Percentiles rank a stretch among this genome's conserved stretches.
phyloP scores from a whole-genome alignment of 2,888 invertebrate species.

The Sarcophaga subvicina region DNA sequence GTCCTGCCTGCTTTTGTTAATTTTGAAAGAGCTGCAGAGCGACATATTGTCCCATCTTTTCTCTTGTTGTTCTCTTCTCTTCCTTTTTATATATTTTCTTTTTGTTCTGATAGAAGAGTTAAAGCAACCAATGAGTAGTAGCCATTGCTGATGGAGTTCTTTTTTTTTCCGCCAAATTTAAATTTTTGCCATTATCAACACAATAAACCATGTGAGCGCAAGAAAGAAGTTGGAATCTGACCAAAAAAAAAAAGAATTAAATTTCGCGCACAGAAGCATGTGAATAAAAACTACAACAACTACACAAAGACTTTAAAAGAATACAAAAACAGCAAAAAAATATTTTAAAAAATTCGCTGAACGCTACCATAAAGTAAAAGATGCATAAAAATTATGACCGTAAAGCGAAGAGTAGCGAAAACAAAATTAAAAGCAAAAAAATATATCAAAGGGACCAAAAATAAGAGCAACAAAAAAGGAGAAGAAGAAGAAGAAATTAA shows the following conservation, averaged over 20 bases:
- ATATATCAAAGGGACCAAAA: slow-evolving; percentile 7
- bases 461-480: too few relatives aligned
- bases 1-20: background rate
- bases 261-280: background rate
- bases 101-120: too few relatives aligned
- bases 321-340: slow-evolving; percentile 6
- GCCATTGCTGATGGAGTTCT: too few relatives aligned
- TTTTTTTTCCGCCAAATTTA: background rate
- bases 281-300: background rate
- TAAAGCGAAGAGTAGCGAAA: slow-evolving; percentile 28
- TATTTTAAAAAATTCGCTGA: background rate
- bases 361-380: slow-evolving; percentile 37
- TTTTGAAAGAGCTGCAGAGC: slow-evolving; percentile 26
- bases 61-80: background rate
- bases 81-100: too few relatives aligned
- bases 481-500: background rate
- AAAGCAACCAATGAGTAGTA: too few relatives aligned
- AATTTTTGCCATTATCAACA: background rate
- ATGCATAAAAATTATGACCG: slow-evolving; percentile 59
- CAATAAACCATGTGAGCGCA: background rate
- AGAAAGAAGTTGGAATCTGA: background rate
- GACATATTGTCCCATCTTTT: slow-evolving; percentile 55
- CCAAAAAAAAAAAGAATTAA: background rate
- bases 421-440: slow-evolving; percentile 24
- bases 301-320: slow-evolving; percentile 19